A percentile compares a stretch with the other conserved stretches of the same genome.
phyloP scores from a whole-genome alignment of 1,140 invertebrate species.

The Drosophila guanche region DNA sequence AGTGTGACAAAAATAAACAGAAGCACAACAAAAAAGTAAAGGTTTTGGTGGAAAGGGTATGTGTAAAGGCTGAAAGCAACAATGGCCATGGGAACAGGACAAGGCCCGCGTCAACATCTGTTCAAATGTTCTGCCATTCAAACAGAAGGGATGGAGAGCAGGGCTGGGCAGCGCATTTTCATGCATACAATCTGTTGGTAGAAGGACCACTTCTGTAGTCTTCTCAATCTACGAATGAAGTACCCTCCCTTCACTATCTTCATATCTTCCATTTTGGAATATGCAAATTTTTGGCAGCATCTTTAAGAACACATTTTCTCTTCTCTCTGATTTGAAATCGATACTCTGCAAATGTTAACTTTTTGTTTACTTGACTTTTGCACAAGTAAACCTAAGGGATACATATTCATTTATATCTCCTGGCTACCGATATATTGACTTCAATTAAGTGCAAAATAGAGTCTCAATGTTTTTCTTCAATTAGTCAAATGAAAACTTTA shows the following conservation, averaged over 20 bases:
- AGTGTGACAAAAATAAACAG: constrained; percentile 47
- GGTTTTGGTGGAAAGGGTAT: constrained; percentile 3
- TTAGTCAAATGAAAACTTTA: constrained; percentile 15
- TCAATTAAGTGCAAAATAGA: no score
- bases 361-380: constrained; percentile 1
- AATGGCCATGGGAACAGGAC: background rate
- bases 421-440: no score
- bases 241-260: no score
- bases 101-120: no score
- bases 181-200: no score
- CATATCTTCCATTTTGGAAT: background rate
- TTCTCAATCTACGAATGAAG: background rate
- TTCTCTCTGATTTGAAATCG: constrained; percentile 3
- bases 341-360: constrained; percentile 2
- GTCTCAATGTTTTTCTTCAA: background rate
- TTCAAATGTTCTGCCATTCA: no score
- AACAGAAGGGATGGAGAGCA: no score
- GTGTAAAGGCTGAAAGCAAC: background rate
- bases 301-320: background rate
- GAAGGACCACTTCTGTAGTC: background rate
- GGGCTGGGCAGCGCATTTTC: no score
- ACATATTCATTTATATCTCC: no score
- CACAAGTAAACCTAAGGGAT: no score
- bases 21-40: constrained; percentile 5
- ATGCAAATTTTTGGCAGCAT: constrained; percentile 13